Evolutionary conservation across 2,888 invertebrate species (phyloP), one percentile per base, ranked within the genome.

Genomic region (Drosophila meridiana): DNA sequence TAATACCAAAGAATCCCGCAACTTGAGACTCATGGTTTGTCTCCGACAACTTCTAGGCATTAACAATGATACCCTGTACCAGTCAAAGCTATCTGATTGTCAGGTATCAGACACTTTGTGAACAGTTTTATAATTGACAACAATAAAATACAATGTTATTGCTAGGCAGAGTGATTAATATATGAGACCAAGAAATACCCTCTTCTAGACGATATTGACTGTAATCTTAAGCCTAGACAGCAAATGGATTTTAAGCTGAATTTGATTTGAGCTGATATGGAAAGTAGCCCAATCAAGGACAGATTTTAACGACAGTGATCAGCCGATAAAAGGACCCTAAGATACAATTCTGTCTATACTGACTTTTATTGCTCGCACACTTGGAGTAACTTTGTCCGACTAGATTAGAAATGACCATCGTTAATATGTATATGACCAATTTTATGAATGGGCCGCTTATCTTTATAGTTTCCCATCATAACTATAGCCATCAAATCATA

Each of bases 391-490:
- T 32, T 47, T 26, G 38, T 34, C 55, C 50, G 28, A 5, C 38
- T 28, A 38, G 62, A 55, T 62, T 58, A 42, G 36, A 57, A 42
- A 3, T 42, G 32, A 28, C 7, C 14, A 48, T 6, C 38, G 14
- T 36, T 34, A 56, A 56, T 32, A 48, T 14, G 34, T 36, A 38
- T 26, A 36, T 52, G 30, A 11, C 8, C 8, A 28, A 26, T n/a
- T 65, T 70, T 59, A 78, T 83, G 71, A 78, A 83, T 87, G 81
- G 56, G 52, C 57, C 40, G n/a, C 40, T 48, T 70, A 76, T 70
- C 72, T 83, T 87, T 74, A 86, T 63, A 62, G 61, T 67, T 78
- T 66, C 48, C 56, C 57, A 71, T 65, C 62, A 13, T 47, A 50
- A 32, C 32, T 26, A 34, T 14, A n/a, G 38, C 38, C 11, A n/a